Base-by-base conservation (phyloP, 2,113 vertebrate species). In the Myrmecophaga tridactyla region DNA sequence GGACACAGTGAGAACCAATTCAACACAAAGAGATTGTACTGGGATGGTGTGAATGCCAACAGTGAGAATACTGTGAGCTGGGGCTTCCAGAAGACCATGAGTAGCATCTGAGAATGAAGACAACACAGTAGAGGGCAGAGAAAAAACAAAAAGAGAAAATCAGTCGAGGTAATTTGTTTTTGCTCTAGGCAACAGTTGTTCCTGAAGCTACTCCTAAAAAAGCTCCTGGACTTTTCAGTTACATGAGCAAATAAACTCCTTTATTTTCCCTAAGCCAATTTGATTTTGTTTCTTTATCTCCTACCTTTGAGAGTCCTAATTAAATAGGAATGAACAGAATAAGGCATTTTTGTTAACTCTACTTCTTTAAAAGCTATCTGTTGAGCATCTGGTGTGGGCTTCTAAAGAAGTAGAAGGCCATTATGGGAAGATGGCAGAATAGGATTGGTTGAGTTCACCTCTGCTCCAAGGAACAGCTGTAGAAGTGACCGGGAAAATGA, bases 231-330 rank as follows among this genome's bases (percentile, higher is more conserved):
- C 76, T 94, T 94, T 77, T 56, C 84, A 92, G 87, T 77, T 94
- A 75, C 3, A 78, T 27, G n/a, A 96, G 77, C 81, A 96, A 92
- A 95, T 92, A 94, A 85, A 97, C 85, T 85, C 85, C 72, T 81
- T 82, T 70, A 58, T 92, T 94, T 96, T 86, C 77, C 77, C 85
- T 70, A 36, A 90, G 48, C 85, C 72, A 88, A 85, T 90, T 93
- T 90, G 94, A 83, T 85, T 86, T 75, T 81, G 90, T 73, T 69
- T 88, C n/a, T 97, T 95, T 95, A 95, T 85, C 77, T 95, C 82
- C 78, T 80, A 53, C 76, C 69, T 81, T 89, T 86, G 76, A 95
- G 76, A 95, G 58, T 94, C 39, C 96, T 97, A 94, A 96, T 97
- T 94, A 97, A 97, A 90, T 90, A 92, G 77, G 53, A 90, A 82